Evolutionary conservation across 2,797 vertebrate genomes (phyloP).

Genomic region (Crax fasciolata): DNA sequence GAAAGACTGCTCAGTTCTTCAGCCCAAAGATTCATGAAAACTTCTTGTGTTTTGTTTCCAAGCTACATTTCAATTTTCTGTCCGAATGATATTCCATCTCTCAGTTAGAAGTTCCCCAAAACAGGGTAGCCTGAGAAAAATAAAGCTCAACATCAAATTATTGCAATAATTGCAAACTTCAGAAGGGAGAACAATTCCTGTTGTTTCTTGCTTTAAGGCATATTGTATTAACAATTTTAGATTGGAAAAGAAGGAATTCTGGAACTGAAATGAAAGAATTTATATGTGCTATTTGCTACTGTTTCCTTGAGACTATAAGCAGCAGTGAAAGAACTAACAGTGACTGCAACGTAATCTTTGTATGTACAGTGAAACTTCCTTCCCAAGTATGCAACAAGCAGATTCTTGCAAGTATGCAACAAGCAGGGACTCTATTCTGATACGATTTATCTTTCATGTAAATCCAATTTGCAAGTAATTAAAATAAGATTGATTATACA

Average conservation of each 20-base stretch:
- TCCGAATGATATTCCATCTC: neutral
- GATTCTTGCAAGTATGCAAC: neutral
- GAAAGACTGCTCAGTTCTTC: neutral
- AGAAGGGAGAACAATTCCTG: neutral
- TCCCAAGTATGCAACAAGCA: constrained; percentile 12
- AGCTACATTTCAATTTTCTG: neutral
- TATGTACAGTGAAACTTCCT: constrained; percentile 1
- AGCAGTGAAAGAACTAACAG: constrained; percentile 39
- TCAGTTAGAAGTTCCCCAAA: neutral
- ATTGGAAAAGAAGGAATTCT: neutral
- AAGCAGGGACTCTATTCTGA: constrained; percentile 35
- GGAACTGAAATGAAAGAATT: neutral
- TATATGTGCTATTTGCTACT: neutral
- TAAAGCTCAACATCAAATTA: neutral
- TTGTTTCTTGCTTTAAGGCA: neutral
- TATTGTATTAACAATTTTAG: neutral
- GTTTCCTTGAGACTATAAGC: neutral
- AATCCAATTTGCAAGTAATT: constrained; percentile 50
- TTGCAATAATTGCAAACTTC: neutral
- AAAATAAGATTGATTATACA: constrained; percentile 23
- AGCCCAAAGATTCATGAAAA: neutral
- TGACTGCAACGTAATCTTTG: constrained; percentile 15
- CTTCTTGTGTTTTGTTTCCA: neutral
- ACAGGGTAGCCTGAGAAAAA: neutral
- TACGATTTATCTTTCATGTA: constrained; percentile 33